A percentile compares a stretch with the other conserved stretches of the same genome.
Conservation (phyloP, 2,797 vertebrate genomes). For the Hippoglossus hippoglossus region DNA sequence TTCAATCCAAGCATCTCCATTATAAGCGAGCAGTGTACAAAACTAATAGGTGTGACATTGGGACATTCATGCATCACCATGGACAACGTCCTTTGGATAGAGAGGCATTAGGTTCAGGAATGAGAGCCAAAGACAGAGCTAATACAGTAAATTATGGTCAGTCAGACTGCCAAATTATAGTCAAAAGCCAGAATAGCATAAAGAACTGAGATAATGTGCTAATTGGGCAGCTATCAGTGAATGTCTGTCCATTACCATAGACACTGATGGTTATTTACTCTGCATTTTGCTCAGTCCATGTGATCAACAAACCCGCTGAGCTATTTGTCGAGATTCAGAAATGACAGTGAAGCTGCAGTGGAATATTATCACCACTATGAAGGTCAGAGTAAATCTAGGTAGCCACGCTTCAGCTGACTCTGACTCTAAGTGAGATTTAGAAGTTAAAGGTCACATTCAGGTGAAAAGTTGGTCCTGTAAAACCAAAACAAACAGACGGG, state of each 20-base stretch:
- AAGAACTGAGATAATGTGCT: constrained; percentile 64
- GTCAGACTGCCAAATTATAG: constrained; percentile 52
- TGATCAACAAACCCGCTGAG: constrained; percentile 18
- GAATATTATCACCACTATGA: neutral
- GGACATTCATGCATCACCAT: constrained; percentile 28
- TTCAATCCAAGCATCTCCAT: constrained; percentile 2
- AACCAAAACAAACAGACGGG: neutral
- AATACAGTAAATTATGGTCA: constrained; percentile 49
- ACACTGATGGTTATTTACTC: constrained; percentile 60
- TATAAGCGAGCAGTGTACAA: constrained; percentile 4
- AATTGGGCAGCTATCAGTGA: constrained; percentile 52
- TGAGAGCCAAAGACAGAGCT: constrained; percentile 36
- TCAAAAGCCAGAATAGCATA: constrained; percentile 53
- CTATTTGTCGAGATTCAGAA: constrained; percentile 24
- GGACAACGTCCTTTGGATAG: constrained; percentile 26
- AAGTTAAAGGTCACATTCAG: neutral
- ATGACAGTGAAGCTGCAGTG: constrained; percentile 4
- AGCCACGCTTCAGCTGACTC: too few species aligned
- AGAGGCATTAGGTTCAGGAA: constrained; percentile 31
- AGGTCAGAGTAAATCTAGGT: neutral
- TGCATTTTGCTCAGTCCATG: constrained; percentile 34
- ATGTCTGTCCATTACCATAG: constrained; percentile 47
- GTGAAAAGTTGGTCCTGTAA: neutral
- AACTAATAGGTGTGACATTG: constrained; percentile 26
- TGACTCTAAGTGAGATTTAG: too few species aligned